A percentile compares a stretch with the other conserved stretches of the same genome.
Conservation (phyloP, 2,888 invertebrate species). For the Beris chalybata region DNA sequence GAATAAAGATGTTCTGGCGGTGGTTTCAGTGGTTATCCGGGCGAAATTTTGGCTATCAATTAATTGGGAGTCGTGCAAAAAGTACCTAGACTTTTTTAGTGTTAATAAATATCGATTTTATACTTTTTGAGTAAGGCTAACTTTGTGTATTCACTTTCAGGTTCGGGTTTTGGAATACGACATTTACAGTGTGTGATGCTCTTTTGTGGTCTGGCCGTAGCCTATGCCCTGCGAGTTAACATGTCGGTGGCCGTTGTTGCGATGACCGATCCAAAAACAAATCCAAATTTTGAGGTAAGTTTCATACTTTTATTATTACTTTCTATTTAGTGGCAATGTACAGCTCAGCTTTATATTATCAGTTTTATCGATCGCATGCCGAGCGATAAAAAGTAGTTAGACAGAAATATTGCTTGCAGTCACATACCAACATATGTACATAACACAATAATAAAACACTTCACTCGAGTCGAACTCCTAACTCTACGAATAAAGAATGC, state of each 20-base stretch:
- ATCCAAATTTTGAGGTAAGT: constrained; percentile 56
- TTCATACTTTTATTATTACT: background rate
- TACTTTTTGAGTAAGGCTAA: no score
- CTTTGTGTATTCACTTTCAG: constrained; percentile 47
- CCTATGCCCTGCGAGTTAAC: constrained; percentile 64
- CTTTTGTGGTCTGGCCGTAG: constrained; percentile 61
- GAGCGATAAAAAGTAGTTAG: background rate
- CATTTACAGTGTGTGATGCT: constrained; percentile 63
- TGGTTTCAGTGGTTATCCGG: no score
- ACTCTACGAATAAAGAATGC: no score
- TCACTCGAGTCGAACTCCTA: no score
- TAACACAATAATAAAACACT: no score
- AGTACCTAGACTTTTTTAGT: no score
- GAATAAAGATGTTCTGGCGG: no score
- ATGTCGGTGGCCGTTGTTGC: constrained; percentile 70
- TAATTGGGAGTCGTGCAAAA: no score
- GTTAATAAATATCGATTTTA: no score
- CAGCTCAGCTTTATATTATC: background rate
- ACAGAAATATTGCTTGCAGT: no score
- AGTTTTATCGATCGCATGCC: constrained; percentile 1
- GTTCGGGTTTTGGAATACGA: constrained; percentile 58
- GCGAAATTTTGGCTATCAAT: no score
- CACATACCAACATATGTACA: no score
- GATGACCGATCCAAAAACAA: constrained; percentile 59
- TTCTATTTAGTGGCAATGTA: constrained; percentile 42